Base-by-base conservation (phyloP, 2,888 invertebrate species). In the Campaea margaritaria region DNA sequence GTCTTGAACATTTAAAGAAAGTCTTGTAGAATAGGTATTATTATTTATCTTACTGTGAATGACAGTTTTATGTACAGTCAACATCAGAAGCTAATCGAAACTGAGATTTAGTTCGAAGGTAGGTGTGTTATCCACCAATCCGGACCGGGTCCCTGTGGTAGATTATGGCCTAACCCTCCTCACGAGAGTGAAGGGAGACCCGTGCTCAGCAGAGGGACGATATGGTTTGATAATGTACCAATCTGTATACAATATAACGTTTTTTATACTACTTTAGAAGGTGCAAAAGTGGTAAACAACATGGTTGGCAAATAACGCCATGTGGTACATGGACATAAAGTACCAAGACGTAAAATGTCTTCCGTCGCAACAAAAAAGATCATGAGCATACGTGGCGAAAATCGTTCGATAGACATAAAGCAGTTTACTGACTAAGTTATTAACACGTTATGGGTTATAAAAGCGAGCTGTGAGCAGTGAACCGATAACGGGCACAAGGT, bases 391-490 rank as follows among this genome's bases (percentile, higher is more conserved):
- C 61, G 58, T 50, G 51, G 45, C 43, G 34, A 36, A 56, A 63
- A 67, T 64, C 65, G 64, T 73, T 74, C 71, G 70, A 67, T 63
- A 58, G 55, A 65, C 68, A 64, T 74, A 78, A 81, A 83, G 75
- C 68, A 73, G 66, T 77, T 79, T 75, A 81, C 75, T 74, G 76
- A 73, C 75, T 68, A 73, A 77, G 81, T 78, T 83, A 83, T 82
- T 82, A 79, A 75, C 76, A 63, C 65, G 76, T 79, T 79, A 81
- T 79, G 74, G 81, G 76, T 73, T 70, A 78, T 85, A 82, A 85
- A 73, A 50, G 0, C 31, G 31, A 31, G 31, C 70, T 72, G 69
- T 60, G 68, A 73, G 72, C 5, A 3, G 21, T 21, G 21, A 21
- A 2, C 73, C 69, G 74, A 72, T 72, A 74, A 75, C 70, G 68